Base-by-base conservation (phyloP, 2,888 invertebrate genomes). In the Netelia inedita region DNA sequence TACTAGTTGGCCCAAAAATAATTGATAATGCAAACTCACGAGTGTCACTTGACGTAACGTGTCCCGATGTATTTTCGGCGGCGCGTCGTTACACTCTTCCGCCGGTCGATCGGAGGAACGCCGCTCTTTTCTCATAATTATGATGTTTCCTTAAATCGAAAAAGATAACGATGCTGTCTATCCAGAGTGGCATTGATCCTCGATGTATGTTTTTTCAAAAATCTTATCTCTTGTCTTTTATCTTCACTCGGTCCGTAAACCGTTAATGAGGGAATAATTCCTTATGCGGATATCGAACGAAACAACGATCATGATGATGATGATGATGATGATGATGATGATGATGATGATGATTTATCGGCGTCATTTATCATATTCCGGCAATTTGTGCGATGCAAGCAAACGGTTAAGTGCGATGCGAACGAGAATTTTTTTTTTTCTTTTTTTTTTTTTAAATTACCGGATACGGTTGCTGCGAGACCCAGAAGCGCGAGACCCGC, bases 21-120 rank as follows among this genome's bases (percentile, higher is more conserved):
- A 35, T 8, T 35, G 8, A 6, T 35, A 35, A 35, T 35, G 35
- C 5, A 35, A 82, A 82, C 85, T 88, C 87, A 92, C 92, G 88
- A 91, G 87, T 82, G 88, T 91, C 6, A 91, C 89, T 84, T 89
- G 88, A 41, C 89, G 89, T 35, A 92, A 88, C 19, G 91, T 90
- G 35, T 84, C 84, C 63, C 86, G 81, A 76, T 81, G 76, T 11
- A 72, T 86, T 79, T 84, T 57, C 57, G 79, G 53, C 19, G 66
- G 72, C 23, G 63, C 59, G 16, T 85, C 81, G 59, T 79, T 43
- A 16, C 9, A 28, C 5, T 57, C 74, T 59, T 59, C 53, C 16
- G 10, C 59, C n/a, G 43, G 2, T 21, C 10, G 65, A 66, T 57
- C 35, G 21, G 65, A 55, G 5, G 35, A 35, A 35, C 35, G 35